Evolutionary conservation across 2,113 vertebrate species (phyloP), one percentile per base, ranked within the genome.

Genomic region (Austrofundulus limnaeus): DNA sequence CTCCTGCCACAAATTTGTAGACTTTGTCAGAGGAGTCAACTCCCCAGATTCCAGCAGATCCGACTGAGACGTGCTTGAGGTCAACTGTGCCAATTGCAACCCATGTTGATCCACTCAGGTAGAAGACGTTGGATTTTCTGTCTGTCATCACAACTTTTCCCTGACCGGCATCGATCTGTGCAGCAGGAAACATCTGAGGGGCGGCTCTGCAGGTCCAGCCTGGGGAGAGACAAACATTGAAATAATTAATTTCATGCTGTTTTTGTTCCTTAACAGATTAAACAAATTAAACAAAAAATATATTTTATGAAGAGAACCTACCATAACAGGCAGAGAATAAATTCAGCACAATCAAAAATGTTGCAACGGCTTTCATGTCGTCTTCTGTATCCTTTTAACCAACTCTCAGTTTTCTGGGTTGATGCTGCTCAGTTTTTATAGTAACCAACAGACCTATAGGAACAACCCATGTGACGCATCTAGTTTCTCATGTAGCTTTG

Each of bases 11-110:
- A 11, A 13, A 61, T 43, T 39, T 80, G 62, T 57, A 55, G 28
- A 68, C 38, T 0, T 0, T 11, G 20, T 20, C 0, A 0, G 1
- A 0, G 0, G 0, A 16, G 34, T 0, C 0, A 11, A 13, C 3
- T 14, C 21, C 73, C 77, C 77, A 79, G 0, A 56, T 17, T 43
- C 80, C 80, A 10, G 75, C 21, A 20, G 20, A 8, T 56, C 72
- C 80, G n/a, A 59, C 47, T n/a, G 80, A 7, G 24, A 64, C 51
- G 13, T 82, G 68, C 16, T 20, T 39, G 9, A 78, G 9, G 9
- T 2, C 6, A 7, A 8, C 0, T 0, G 12, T 1, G 48, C 37
- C 28, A 41, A 82, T 13, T 21, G 9, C 53, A 47, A n/a, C n/a
- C 76, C 69, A 83, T 0, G 0, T 0, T 0, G 3, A 6, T 17